Conservation (phyloP, 2,797 vertebrate genomes). For the Netta rufina region DNA sequence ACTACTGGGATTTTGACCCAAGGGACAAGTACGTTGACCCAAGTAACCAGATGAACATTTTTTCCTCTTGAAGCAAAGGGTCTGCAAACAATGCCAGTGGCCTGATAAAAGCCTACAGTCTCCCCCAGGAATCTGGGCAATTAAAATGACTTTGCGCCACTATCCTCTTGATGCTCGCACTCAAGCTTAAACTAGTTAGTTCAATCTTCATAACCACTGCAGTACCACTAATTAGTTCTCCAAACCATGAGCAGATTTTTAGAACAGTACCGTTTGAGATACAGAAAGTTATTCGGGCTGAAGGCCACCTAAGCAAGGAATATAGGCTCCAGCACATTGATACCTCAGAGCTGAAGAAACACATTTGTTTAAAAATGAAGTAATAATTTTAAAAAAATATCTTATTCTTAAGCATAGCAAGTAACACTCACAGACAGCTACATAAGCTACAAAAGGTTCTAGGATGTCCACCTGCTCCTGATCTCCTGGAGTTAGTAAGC, state of each 20-base stretch:
- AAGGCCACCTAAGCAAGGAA: background rate
- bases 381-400: background rate
- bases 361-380: background rate
- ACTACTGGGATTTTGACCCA: background rate
- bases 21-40: background rate
- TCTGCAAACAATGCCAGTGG: background rate
- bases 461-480: constrained; percentile 19
- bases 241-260: background rate
- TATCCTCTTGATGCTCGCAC: background rate
- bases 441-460: background rate
- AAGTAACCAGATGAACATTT: background rate
- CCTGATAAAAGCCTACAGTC: background rate
- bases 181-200: background rate
- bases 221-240: background rate
- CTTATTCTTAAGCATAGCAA: background rate
- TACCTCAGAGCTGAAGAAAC: background rate
- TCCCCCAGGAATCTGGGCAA: background rate
- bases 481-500: constrained; percentile 24
- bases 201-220: background rate
- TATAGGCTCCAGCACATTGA: background rate
- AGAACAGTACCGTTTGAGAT: background rate
- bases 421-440: background rate
- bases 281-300: background rate
- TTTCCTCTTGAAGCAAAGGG: background rate
- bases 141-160: background rate